Conservation (phyloP, 2,888 invertebrate species). For the Parnassius mnemosyne region DNA sequence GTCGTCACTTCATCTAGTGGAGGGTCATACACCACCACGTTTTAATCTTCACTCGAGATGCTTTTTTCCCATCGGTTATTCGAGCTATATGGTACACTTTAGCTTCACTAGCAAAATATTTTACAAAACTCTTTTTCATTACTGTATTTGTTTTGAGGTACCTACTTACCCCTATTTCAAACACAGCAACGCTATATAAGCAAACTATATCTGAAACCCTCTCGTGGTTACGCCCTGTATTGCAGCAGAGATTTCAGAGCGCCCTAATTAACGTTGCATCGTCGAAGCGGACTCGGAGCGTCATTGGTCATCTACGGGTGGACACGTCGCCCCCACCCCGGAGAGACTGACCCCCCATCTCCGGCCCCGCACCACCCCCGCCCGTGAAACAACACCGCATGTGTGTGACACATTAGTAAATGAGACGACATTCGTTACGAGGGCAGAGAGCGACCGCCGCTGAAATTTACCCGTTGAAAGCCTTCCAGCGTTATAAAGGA, state of each 20-base stretch:
- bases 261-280: slow-evolving; percentile 69
- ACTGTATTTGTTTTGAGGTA: not conserved
- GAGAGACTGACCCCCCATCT: slow-evolving; percentile 38
- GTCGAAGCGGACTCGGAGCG: slow-evolving; percentile 49
- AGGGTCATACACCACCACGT: no score
- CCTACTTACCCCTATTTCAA: not conserved
- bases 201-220: slow-evolving; percentile 22
- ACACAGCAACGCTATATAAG: slow-evolving; percentile 12
- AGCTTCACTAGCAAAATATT: no score
- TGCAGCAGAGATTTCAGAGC: slow-evolving; percentile 39
- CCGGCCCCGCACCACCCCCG: slow-evolving; percentile 33
- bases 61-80: no score
- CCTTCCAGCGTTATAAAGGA: slow-evolving; percentile 38
- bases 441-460: slow-evolving; percentile 70
- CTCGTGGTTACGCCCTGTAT: slow-evolving; percentile 21
- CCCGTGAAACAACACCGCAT: slow-evolving; percentile 76
- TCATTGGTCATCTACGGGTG: slow-evolving; percentile 63
- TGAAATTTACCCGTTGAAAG: slow-evolving; percentile 63
- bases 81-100: no score
- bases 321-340: slow-evolving; percentile 31
- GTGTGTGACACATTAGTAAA: slow-evolving; percentile 82
- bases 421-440: slow-evolving; percentile 79
- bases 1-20: no score
- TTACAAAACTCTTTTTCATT: not conserved
- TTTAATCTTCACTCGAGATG: no score